These are phyloP conservation scores for Platichthys flesus DNA, from an alignment of 2,113 vertebrate species.

Conservation along the genomic window DNA sequence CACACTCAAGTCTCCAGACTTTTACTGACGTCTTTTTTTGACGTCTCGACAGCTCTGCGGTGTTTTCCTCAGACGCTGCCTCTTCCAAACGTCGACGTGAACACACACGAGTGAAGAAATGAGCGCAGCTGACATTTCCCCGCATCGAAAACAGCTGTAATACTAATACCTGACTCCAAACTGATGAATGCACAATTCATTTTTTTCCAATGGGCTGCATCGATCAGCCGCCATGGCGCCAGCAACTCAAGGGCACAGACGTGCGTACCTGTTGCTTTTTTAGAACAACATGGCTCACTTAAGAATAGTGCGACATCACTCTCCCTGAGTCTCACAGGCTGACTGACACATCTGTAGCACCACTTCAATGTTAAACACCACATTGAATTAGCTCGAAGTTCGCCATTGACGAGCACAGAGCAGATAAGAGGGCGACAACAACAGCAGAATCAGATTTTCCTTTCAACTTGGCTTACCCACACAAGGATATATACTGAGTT, in stretches of 20 bases:
- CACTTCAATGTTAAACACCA: background rate
- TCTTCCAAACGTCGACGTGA: background rate
- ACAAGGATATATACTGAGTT: no score
- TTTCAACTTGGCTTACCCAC: no score
- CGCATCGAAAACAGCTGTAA: background rate
- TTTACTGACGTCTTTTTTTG: background rate
- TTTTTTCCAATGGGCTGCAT: background rate
- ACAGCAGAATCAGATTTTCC: background rate
- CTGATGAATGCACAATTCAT: background rate
- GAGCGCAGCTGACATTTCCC: background rate
- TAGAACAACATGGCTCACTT: background rate
- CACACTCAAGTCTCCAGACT: conserved; percentile 3
- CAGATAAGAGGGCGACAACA: background rate
- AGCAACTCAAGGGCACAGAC: background rate
- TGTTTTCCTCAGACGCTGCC: background rate
- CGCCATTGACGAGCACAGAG: background rate
- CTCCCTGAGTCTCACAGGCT: background rate
- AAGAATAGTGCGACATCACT: conserved; percentile 27
- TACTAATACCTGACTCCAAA: background rate
- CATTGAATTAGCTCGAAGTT: background rate
- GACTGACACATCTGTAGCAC: background rate
- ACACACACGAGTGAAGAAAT: background rate
- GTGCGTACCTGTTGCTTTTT: conserved; percentile 59
- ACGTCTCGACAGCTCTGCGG: background rate
- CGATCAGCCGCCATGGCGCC: background rate